Evolutionary conservation across 2,888 invertebrate species (phyloP).

Genomic region (Nephrotoma flavescens): DNA sequence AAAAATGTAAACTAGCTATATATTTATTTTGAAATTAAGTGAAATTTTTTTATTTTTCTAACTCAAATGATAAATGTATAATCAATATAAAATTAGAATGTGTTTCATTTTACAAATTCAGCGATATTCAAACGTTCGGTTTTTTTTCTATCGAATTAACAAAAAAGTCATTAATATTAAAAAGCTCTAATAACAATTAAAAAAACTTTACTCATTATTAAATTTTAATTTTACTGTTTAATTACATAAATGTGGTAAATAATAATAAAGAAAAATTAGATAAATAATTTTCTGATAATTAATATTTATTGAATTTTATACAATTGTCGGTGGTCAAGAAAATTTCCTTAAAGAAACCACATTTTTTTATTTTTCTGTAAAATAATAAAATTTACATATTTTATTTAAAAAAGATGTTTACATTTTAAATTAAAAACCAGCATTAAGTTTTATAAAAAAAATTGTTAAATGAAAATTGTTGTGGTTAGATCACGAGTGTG

Average conservation of each 20-base stretch:
- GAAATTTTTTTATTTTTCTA: not conserved
- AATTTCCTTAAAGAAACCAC: not conserved
- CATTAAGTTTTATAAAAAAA: too few species aligned
- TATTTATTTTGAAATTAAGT: not conserved
- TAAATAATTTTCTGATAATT: not conserved
- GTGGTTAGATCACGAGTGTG: too few species aligned
- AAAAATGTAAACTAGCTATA: not conserved
- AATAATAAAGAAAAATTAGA: not conserved
- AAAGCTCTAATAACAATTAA: not conserved
- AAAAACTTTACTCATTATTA: not conserved
- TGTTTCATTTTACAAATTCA: not conserved
- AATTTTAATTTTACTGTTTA: not conserved
- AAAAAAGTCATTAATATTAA: not conserved
- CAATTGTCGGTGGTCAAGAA: not conserved
- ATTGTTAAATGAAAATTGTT: too few species aligned
- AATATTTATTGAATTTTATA: not conserved
- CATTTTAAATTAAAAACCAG: not conserved
- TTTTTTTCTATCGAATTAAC: not conserved
- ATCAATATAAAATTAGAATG: not conserved
- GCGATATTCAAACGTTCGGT: not conserved
- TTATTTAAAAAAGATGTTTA: not conserved
- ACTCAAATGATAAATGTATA: not conserved
- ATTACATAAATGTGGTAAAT: not conserved
- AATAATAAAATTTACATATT: not conserved
- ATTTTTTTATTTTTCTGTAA: not conserved